Percentiles rank a stretch among this genome's conserved stretches.
Evolutionary conservation across 2,113 vertebrate species (phyloP).

Genomic region (Boulengeromyrus knoepffleri): DNA sequence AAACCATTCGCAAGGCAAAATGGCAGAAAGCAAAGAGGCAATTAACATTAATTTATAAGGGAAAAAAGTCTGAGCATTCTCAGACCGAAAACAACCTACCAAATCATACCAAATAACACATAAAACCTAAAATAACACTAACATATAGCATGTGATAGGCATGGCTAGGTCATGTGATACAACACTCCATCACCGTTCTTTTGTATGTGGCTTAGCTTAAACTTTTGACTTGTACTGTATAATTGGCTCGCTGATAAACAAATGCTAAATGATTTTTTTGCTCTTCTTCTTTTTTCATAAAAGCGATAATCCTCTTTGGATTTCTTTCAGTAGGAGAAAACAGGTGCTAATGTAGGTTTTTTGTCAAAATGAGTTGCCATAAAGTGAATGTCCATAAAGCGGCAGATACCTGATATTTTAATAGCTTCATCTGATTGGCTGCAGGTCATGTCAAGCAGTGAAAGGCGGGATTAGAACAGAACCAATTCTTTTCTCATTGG

Average conservation of each 20-base stretch:
- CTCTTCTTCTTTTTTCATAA: neutral
- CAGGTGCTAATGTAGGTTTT: neutral
- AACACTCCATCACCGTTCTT: neutral
- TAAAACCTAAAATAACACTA: neutral
- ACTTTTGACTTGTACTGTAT: neutral
- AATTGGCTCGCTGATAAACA: neutral
- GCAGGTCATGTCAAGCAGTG: neutral
- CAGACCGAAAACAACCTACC: neutral
- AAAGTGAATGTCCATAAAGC: neutral
- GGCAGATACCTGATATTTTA: neutral
- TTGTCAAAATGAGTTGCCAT: neutral
- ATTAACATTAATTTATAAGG: neutral
- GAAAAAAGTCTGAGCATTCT: neutral
- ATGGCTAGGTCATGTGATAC: neutral
- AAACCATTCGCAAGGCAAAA: neutral
- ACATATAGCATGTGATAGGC: too few relatives aligned
- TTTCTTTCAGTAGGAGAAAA: neutral
- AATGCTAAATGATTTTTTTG: neutral
- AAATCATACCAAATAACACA: neutral
- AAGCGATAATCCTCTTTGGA: neutral
- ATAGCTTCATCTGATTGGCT: neutral
- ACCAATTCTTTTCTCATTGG: neutral
- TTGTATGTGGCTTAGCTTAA: neutral
- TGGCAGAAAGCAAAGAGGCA: neutral
- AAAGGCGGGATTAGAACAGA: neutral